These are phyloP conservation scores for Grus americana DNA, from an alignment of 2,113 vertebrate species.

Conservation along the genomic window DNA sequence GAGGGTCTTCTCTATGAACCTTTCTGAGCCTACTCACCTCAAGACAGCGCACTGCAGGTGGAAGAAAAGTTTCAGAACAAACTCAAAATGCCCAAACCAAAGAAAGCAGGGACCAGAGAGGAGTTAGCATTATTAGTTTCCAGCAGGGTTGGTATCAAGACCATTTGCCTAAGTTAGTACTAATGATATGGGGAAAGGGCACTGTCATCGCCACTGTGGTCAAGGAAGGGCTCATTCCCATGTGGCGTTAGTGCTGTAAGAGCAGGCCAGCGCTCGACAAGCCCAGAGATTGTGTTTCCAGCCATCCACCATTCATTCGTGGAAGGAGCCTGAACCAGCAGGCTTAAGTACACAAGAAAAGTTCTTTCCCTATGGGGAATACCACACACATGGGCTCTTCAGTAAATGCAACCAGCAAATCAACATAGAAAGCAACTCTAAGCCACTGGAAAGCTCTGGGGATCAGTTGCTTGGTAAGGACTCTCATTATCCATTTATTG, in stretches of 20 bases:
- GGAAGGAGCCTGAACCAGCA: not conserved
- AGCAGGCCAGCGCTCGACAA: not conserved
- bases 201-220: not conserved
- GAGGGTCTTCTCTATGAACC: not conserved
- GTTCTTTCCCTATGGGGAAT: not conserved
- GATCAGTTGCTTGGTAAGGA: not conserved
- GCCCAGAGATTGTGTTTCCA: not conserved
- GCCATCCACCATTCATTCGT: not conserved
- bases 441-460: not conserved
- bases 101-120: constrained; percentile 50
- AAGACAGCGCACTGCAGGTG: constrained; percentile 34
- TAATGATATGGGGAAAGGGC: not conserved
- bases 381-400: not conserved
- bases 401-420: not conserved
- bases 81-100: constrained; percentile 53
- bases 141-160: constrained; percentile 36
- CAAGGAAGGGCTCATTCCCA: not conserved
- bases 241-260: not conserved
- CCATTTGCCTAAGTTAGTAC: constrained; percentile 28
- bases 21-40: constrained; percentile 64
- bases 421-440: not conserved
- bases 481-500: not conserved
- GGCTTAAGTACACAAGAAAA: not conserved
- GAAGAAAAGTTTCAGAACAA: constrained; percentile 62
- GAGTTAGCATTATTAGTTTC: constrained; percentile 45